Evolutionary conservation across 2,113 vertebrate genomes (phyloP), one percentile per base, ranked within the genome.

Genomic region (Litocranius walleri): DNA sequence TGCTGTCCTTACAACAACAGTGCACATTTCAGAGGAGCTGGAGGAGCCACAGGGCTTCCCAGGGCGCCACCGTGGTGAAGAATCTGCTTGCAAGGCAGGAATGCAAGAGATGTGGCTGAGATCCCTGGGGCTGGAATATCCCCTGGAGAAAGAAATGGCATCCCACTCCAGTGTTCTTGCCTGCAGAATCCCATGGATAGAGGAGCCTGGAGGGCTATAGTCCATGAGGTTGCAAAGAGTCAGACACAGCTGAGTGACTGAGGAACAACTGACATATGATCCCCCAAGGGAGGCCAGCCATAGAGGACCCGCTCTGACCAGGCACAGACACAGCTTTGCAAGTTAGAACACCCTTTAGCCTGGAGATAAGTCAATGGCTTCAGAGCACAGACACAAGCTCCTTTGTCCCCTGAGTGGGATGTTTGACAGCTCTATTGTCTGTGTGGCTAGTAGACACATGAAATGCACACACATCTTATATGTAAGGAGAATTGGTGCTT

Each of bases 221-320:
- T 67, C 64, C 64, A n/a, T 67, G 64, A 9, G 62, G 15, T 17
- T 17, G 30, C 62, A 64, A n/a, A 64, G 62, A 64, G 62, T 64
- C 15, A n/a, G 30, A 64, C 62, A 64, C 33, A 3, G 7, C 62
- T 33, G 62, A 64, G 62, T 33, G 30, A 64, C 61, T 64, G 33
- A 64, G 62, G 7, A 56, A 36, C 30, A 19, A 14, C 11, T 74
- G 10, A 52, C 30, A 29, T 10, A 23, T 17, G 15, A n/a, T 67
- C 17, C 17, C 29, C 3, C 14, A 4, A 4, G n/a, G 40, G 30
- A 30, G 62, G 33, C 67, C 48, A 25, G 27, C 40, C 50, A 3
- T 0, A 11, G 45, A n/a, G 43, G 45, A 61, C 36, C 10, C 1
- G 0, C 11, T 17, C n/a, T 3, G 14, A 16, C 12, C 27, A 17